Base-by-base conservation (phyloP, 2,797 vertebrate genomes). In the Danio tinwini region DNA sequence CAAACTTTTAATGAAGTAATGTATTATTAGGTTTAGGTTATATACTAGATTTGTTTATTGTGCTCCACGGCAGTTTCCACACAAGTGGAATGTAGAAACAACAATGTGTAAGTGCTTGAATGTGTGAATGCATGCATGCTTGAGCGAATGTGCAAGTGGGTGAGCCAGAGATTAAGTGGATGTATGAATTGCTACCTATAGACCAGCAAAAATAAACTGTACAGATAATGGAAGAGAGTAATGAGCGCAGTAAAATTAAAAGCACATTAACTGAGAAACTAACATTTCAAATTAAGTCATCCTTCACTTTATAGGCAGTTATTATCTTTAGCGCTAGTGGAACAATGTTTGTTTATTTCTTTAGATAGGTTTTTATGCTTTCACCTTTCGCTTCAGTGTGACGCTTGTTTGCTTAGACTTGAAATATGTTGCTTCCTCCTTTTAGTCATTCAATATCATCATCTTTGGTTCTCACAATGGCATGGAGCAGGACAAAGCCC, bases 401-500 rank as follows among this genome's bases (percentile, higher is more conserved):
- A 56, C 0, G 6, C 10, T 72, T 44, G 73, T 29, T 49, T 82
- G 72, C 78, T 85, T 82, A 17, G 74, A 59, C 64, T 78, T 39
- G 61, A 58, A 81, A 74, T 82, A 63, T 47, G 47, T 14, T 55
- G 42, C 75, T 74, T 76, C 55, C 40, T 50, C 7, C 37, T 81
- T 42, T 67, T 47, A 82, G 69, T 79, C 81, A 61, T 78, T 76
- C 84, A 64, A 58, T 80, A 68, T 88, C 85, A 88, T 86, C 86
- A 92, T 88, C 89, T 92, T 88, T 88, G 82, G 84, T 90, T 56
- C 72, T 82, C 86, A 87, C 91, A 90, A 88, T 92, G 88, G 92
- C 39, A 85, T 71, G 86, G 76, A 63, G 39, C 76, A 89, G 87
- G 88, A 92, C 91, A 90, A 83, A 90, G 90, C 85, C 81, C 90